Evolutionary conservation across 2,797 vertebrate species (phyloP), one percentile per base, ranked within the genome.

Genomic region (Diceros bicornis): DNA sequence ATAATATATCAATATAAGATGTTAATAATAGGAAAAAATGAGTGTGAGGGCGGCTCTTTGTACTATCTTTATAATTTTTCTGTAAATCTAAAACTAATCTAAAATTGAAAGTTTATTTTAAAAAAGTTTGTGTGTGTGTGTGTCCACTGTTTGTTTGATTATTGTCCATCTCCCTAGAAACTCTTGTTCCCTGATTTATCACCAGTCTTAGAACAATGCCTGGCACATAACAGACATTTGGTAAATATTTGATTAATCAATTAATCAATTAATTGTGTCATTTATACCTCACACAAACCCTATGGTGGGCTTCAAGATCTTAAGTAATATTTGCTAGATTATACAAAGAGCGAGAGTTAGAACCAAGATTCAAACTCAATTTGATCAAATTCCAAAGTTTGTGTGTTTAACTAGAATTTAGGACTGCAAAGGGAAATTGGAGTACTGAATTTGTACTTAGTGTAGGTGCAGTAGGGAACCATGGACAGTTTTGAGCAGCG

Each of bases 241-340:
- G 78, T 88, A 91, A 94, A 90, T 91, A 94, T 89, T 59, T 68
- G 4, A 57, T 17, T 66, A 64, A 91, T 92, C 34, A 59, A 50
- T 74, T 44, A 64, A 79, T 55, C 25, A 93, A 44, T 68, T 41
- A 91, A 55, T 72, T 69, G 2, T 81, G 32, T n/a, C 13, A 78
- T 72, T 79, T 74, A 66, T 34, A 89, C 14, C 18, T 95, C 23
- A 71, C 14, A 75, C 27, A 3, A 91, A 72, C 41, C 23, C 16
- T 62, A 29, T n/a, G 37, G 69, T 88, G 44, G 47, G 12, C 41
- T 92, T 59, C 34, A 92, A 29, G 4, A 83, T 55, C 41, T 64
- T 47, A 72, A 87, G 64, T 57, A 29, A 83, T 16, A 37, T 82
- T 61, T 88, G 25, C 4, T 62, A 91, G 16, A 2, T 72, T 89